Evolutionary conservation across 2,113 vertebrate species (phyloP).

Genomic region (Caranx ignobilis): DNA sequence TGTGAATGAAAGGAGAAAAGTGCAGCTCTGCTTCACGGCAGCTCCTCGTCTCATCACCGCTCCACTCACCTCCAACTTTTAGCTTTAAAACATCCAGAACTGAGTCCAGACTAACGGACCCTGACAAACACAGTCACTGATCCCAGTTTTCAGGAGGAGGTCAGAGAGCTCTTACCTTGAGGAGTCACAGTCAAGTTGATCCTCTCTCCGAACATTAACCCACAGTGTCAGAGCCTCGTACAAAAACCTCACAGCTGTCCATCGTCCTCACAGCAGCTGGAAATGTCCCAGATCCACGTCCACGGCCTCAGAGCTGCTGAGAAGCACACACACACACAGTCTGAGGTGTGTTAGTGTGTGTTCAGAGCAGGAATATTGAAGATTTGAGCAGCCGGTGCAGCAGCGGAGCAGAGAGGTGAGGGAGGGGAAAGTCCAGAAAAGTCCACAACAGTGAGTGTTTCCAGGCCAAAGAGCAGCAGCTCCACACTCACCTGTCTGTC

Average conservation of each 20-base stretch:
- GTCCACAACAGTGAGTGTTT: accelerated
- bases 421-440: background rate
- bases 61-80: background rate
- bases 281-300: background rate
- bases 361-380: accelerated
- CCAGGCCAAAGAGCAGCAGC: accelerated
- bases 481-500: background rate
- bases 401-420: background rate
- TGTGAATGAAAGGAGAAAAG: accelerated
- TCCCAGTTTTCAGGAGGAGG: too few species aligned
- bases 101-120: accelerated
- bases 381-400: background rate
- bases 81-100: slow-evolving; percentile 7
- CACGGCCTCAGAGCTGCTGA: accelerated
- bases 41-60: background rate
- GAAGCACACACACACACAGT: background rate
- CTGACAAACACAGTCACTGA: background rate
- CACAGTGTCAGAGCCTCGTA: slow-evolving; percentile 36
- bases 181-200: slow-evolving; percentile 25
- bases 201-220: slow-evolving; percentile 22
- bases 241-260: slow-evolving; percentile 47
- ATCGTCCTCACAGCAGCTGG: accelerated
- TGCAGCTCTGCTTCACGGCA: background rate
- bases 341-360: accelerated
- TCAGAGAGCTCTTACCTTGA: slow-evolving; percentile 60